Percentiles rank a stretch among this genome's conserved stretches.
Conservation (phyloP, 1,140 invertebrate genomes). For the Drosophila tani region DNA sequence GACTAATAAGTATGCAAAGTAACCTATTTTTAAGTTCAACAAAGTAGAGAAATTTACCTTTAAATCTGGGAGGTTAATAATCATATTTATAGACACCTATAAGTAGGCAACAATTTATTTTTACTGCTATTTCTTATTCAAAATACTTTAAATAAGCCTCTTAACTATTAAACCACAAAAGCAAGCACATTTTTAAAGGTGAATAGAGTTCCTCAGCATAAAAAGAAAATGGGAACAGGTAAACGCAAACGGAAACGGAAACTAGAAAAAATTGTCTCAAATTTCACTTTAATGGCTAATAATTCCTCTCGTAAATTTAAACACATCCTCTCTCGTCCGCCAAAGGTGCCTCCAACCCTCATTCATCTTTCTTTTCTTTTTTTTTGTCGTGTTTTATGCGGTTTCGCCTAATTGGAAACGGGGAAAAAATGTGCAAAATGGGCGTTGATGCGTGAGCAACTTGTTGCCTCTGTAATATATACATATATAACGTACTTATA, state of each 20-base stretch:
- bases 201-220: neutral
- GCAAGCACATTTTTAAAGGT: neutral
- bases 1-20: too few relatives aligned
- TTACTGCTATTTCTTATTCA: neutral
- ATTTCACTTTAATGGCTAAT: slow-evolving; percentile 43
- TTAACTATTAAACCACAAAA: neutral
- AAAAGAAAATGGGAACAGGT: neutral
- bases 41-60: too few relatives aligned
- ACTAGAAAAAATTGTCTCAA: slow-evolving; percentile 35
- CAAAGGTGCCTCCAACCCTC: neutral
- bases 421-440: slow-evolving; percentile 53
- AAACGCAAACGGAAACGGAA: neutral
- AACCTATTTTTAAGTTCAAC: too few relatives aligned
- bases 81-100: too few relatives aligned
- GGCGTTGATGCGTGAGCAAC: slow-evolving; percentile 73
- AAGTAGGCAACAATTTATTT: too few relatives aligned
- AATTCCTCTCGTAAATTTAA: slow-evolving; percentile 34
- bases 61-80: too few relatives aligned
- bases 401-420: slow-evolving; percentile 46
- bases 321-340: neutral
- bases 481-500: neutral
- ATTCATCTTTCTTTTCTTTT: neutral
- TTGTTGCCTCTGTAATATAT: slow-evolving; percentile 35
- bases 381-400: slow-evolving; percentile 7
- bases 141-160: neutral